These are phyloP conservation scores for Apoda limacodes DNA, from an alignment of 2,888 invertebrate genomes.

Conservation along the genomic window DNA sequence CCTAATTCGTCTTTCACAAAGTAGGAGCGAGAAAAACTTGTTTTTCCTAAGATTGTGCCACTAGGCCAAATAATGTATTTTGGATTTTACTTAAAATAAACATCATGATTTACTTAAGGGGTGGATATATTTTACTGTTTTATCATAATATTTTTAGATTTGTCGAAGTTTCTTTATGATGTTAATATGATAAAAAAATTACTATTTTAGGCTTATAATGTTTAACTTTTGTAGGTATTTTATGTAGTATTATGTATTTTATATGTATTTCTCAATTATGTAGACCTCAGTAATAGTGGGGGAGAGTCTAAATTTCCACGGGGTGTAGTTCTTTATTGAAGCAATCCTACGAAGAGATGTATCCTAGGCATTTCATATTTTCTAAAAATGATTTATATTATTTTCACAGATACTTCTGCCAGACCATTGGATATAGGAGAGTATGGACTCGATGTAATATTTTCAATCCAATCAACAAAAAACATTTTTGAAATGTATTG, in stretches of 20 bases:
- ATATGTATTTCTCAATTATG: neutral
- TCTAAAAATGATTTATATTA: neutral
- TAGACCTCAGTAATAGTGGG: neutral
- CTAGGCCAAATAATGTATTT: neutral
- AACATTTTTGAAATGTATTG: neutral
- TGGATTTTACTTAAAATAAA: neutral
- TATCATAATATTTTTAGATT: neutral
- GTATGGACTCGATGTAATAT: conserved; percentile 7
- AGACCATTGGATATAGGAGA: conserved; percentile 8
- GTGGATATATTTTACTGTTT: neutral
- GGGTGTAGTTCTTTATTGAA: neutral
- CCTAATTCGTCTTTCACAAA: neutral
- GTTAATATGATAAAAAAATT: neutral
- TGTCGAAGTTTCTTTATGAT: neutral
- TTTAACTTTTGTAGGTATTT: neutral
- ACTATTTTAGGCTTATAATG: neutral
- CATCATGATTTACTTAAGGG: neutral
- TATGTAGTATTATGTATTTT: no score
- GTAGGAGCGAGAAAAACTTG: neutral
- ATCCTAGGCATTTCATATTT: neutral
- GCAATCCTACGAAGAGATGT: neutral
- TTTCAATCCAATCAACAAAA: neutral
- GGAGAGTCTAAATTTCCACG: neutral
- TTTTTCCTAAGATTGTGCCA: neutral
- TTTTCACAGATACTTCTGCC: neutral